These are phyloP conservation scores for Labia minor DNA, from an alignment of 2,888 invertebrate species.

Conservation along the genomic window DNA sequence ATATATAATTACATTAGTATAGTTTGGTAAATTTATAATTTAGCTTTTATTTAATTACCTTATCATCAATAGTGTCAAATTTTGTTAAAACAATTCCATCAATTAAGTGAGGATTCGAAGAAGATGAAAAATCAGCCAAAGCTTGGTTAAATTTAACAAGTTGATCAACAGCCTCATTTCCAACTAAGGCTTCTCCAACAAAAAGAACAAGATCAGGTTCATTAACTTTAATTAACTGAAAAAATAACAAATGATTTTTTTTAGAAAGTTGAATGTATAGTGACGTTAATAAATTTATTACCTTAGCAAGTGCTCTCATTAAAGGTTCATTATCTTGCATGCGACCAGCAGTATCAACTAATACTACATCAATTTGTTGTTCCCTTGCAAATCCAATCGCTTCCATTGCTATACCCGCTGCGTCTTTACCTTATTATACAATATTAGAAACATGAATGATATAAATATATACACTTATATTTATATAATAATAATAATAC, in stretches of 20 bases:
- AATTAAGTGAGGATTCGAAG: conserved; percentile 75
- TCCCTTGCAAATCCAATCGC: conserved; percentile 85
- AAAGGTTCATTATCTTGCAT: conserved; percentile 99
- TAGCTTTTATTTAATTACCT: conserved; percentile 42
- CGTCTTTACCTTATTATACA: conserved; percentile 68
- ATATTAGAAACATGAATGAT: conserved; percentile 18
- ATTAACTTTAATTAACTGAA: conserved; percentile 86
- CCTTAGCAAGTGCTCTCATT: conserved; percentile 93
- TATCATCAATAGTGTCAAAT: conserved; percentile 99
- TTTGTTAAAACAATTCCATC: conserved; percentile 99
- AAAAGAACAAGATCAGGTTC: conserved; percentile 97
- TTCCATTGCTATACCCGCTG: conserved; percentile 96
- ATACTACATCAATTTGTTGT: conserved; percentile 72
- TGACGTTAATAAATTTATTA: conserved; percentile 28
- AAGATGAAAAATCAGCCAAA: conserved; percentile 79
- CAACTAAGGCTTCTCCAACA: conserved; percentile 98
- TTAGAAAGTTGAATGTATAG: not conserved
- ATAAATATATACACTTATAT: not conserved
- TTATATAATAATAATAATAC: not conserved
- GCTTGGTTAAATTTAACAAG: conserved; percentile 98
- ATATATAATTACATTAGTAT: conserved; percentile 15
- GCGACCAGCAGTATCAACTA: conserved; percentile 98
- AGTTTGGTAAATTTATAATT: conserved; percentile 1
- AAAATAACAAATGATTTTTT: conserved; percentile 21
- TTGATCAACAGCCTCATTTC: conserved; percentile 99